Percentiles rank a stretch among this genome's conserved stretches.
Evolutionary conservation across 1,140 invertebrate genomes (phyloP).

Genomic region (Pachyrhynchus sulphureomaculatus): DNA sequence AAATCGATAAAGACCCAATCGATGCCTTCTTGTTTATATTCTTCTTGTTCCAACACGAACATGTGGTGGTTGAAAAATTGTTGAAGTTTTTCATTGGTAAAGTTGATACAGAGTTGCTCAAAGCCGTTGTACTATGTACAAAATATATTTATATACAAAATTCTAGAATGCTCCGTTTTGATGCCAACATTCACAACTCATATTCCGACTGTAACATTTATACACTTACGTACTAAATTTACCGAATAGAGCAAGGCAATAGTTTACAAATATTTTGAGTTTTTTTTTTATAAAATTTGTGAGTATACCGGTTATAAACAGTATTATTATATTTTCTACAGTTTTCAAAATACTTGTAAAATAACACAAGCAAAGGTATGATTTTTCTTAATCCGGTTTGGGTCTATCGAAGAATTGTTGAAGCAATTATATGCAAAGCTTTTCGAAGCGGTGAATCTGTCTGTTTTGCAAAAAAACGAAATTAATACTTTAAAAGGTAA

Average conservation of each 20-base stretch:
- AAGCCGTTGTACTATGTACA: slow-evolving; percentile 89
- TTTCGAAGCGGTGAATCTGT: slow-evolving; percentile 96
- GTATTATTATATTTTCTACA: background rate
- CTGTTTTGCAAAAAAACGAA: too few relatives aligned
- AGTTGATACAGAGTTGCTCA: slow-evolving; percentile 99
- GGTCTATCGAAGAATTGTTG: slow-evolving; percentile 98
- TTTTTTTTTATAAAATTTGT: too few relatives aligned
- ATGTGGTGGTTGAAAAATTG: slow-evolving; percentile 99
- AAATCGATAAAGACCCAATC: slow-evolving; percentile 97
- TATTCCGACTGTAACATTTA: too few relatives aligned
- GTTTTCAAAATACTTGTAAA: background rate
- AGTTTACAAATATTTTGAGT: too few relatives aligned
- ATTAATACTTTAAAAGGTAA: too few relatives aligned
- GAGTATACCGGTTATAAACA: too few relatives aligned
- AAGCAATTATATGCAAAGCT: slow-evolving; percentile 98
- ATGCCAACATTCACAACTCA: too few relatives aligned
- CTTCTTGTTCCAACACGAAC: slow-evolving; percentile 97
- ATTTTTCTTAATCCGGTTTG: slow-evolving; percentile 98
- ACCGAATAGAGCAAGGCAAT: too few relatives aligned
- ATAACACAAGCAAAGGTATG: slow-evolving; percentile 50
- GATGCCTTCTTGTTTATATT: slow-evolving; percentile 94
- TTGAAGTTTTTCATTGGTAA: slow-evolving; percentile 96
- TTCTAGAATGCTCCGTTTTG: too few relatives aligned
- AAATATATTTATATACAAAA: slow-evolving; percentile 16
- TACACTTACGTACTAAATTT: too few relatives aligned